Evolutionary conservation across 2,888 invertebrate genomes (phyloP), one percentile per base, ranked within the genome.

Genomic region (Pseudeuparius sepicola): DNA sequence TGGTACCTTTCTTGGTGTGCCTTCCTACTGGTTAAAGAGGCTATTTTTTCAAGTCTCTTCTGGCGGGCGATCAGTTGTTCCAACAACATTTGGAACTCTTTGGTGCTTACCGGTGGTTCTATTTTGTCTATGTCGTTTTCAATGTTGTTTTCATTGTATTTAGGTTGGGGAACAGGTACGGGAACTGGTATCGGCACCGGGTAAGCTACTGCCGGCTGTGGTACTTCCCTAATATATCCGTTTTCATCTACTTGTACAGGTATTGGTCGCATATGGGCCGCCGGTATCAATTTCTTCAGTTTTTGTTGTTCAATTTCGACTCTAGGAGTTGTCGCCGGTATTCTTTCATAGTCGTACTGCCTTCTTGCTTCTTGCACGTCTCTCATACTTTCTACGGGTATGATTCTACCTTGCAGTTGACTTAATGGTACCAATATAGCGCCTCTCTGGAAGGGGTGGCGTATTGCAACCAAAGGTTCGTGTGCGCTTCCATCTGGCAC

Each of bases 51-150:
- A 43, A 75, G 51, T 26, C 70, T 63, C 46, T 67, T 72, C 57
- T 81, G 80, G 31, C 79, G 63, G 16, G 73, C 54, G 20, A 81
- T 68, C 36, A 82, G 60, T 53, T 75, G 70, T 42, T 78, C 75
- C 4, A 82, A 61, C 24, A 82, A 59, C 29, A 73, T 66, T 51
- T 78, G 77, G 40, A 81, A 73, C 52, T 82, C 81, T 49, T 73
- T 68, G 2, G 78, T 75, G 50, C 79, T 80, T 2, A 81, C 71
- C 4, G 81, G 81, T 6, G 79, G 72, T 29, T 73, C 68, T 26
- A 78, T 77, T 2, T 70, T 66, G 37, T 72, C 70, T 57, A 71
- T 66, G 40, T 71, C 71, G 14, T 68, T 66, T 4, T 62, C 49
- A 2, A 45, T 40, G 11, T 50, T 48, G 14, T 47, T 42, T 9